Evolutionary conservation across 2,113 vertebrate genomes (phyloP).

Genomic region (Tupaia chinensis): DNA sequence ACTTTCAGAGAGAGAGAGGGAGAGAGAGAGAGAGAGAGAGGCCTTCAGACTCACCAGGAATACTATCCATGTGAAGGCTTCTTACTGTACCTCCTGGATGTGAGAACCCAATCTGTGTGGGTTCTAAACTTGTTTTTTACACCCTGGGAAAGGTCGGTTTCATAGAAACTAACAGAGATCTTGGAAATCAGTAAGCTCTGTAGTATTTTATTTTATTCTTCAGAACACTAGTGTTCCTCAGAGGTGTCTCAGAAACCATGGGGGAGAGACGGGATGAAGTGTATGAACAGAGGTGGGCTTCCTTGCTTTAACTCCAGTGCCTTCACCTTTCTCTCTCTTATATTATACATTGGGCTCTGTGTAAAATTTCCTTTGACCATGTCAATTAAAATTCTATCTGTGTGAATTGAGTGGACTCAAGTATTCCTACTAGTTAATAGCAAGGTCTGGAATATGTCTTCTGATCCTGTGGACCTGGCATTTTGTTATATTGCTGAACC

Average conservation of each 20-base stretch:
- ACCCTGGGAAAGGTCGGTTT: neutral
- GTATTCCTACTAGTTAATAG: neutral
- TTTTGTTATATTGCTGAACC: neutral
- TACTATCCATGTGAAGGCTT: neutral
- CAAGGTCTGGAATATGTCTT: neutral
- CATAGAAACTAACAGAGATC: neutral
- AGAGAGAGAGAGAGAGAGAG: neutral
- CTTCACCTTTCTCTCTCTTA: neutral
- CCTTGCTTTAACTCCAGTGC: neutral
- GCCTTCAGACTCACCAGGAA: neutral
- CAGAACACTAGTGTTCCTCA: neutral
- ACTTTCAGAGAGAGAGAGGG: neutral
- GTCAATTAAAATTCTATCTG: neutral
- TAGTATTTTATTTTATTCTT: constrained; percentile 48
- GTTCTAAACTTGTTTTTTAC: constrained; percentile 11
- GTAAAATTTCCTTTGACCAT: neutral
- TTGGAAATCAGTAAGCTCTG: neutral
- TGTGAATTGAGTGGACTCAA: neutral
- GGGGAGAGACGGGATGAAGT: neutral
- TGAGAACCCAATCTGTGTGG: neutral
- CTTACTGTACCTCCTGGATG: neutral
- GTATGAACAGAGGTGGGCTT: neutral
- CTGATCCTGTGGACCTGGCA: neutral
- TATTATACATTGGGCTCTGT: neutral
- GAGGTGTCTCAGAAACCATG: neutral